Evolutionary conservation across 2,888 invertebrate genomes (phyloP).

Genomic region (Tetragonisca angustula): DNA sequence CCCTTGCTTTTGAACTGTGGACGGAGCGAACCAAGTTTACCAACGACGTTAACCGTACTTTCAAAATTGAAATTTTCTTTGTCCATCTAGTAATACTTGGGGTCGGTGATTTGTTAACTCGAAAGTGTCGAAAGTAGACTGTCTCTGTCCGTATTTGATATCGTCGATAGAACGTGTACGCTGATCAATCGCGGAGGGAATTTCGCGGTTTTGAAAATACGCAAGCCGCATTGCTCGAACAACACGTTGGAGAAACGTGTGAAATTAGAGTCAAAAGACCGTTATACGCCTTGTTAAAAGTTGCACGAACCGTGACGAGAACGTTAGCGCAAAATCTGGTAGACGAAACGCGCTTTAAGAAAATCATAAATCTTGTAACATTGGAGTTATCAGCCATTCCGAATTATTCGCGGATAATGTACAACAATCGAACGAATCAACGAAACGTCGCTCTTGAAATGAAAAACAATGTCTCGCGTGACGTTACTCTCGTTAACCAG

Average conservation of each 20-base stretch:
- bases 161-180: background rate
- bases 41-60: background rate
- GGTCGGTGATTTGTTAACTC: background rate
- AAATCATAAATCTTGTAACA: background rate
- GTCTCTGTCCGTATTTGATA: background rate
- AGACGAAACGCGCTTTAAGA: background rate
- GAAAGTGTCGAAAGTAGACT: background rate
- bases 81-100: background rate
- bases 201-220: conserved; percentile 28
- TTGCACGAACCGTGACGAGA: conserved; percentile 23
- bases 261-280: conserved; percentile 30
- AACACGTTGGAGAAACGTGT: conserved; percentile 24
- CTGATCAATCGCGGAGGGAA: background rate
- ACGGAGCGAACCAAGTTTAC: background rate
- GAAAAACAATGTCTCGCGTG: background rate
- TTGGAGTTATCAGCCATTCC: background rate
- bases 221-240: conserved; percentile 8
- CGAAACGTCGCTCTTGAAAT: background rate
- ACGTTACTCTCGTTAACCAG: background rate
- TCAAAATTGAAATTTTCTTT: background rate
- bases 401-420: no score
- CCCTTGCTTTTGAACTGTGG: background rate
- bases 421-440: no score
- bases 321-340: conserved; percentile 1
- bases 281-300: conserved; percentile 28